Conservation (phyloP, 64 coral and sea anemone genomes). For the Catalaphyllia jardinei region DNA sequence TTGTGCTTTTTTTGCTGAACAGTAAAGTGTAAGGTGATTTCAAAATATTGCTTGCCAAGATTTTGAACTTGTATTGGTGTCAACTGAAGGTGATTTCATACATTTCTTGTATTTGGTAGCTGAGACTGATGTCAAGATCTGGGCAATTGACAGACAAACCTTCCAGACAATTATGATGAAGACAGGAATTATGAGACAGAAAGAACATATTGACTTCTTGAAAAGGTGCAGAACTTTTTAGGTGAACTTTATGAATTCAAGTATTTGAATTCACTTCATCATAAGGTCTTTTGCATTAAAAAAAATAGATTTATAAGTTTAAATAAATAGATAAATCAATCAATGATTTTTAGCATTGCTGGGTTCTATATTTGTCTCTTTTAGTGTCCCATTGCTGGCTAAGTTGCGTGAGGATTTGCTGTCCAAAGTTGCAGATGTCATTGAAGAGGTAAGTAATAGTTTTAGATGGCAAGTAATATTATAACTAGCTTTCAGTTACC, state of each 20-base stretch:
- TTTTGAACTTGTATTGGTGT: neutral
- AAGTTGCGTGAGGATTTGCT: slow-evolving; percentile 71
- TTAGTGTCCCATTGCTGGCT: slow-evolving; percentile 90
- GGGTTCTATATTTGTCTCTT: neutral
- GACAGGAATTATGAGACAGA: slow-evolving; percentile 93
- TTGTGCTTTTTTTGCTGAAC: no score
- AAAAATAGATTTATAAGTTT: no score
- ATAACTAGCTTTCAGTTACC: no score
- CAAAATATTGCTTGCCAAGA: no score
- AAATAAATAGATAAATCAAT: no score
- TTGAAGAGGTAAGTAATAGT: slow-evolving; percentile 70
- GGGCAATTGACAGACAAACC: slow-evolving; percentile 99
- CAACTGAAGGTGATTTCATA: neutral
- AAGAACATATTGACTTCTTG: slow-evolving; percentile 94
- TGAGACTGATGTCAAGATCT: slow-evolving; percentile 83
- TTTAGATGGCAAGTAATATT: no score
- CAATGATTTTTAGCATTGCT: neutral
- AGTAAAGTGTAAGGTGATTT: no score
- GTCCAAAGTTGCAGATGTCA: slow-evolving; percentile 89
- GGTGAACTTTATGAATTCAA: no score
- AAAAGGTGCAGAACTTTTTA: slow-evolving; percentile 56
- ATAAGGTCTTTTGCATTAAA: no score
- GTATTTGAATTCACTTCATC: no score
- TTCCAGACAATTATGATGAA: slow-evolving; percentile 99
- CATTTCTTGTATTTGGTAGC: slow-evolving; percentile 39